Percentiles rank a stretch among this genome's conserved stretches.
Evolutionary conservation across 2,888 invertebrate species (phyloP).

Genomic region (Mystacides longicornis): DNA sequence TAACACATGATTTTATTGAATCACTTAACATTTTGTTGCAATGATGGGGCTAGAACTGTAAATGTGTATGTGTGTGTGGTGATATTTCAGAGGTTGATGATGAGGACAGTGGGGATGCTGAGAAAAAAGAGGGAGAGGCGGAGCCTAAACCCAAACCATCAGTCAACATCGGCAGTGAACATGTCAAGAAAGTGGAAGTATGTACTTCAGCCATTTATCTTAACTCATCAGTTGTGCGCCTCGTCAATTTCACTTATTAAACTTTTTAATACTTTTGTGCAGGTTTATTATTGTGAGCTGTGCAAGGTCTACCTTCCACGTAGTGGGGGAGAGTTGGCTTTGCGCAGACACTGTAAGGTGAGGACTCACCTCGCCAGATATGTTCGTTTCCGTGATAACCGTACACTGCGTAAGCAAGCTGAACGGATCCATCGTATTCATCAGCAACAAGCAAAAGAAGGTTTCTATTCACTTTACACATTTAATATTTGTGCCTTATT

Average conservation of each 20-base stretch:
- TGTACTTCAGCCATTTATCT: no score
- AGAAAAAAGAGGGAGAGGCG: slow-evolving; percentile 47
- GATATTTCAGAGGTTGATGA: slow-evolving; percentile 36
- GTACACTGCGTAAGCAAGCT: slow-evolving; percentile 63
- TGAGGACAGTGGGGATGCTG: slow-evolving; percentile 47
- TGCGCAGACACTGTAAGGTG: slow-evolving; percentile 67
- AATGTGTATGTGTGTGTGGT: background rate
- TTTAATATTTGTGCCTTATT: background rate
- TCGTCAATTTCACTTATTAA: no score
- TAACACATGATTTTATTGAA: no score
- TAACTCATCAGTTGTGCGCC: no score
- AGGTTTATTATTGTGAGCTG: slow-evolving; percentile 67
- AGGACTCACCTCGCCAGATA: slow-evolving; percentile 70
- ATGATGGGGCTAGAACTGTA: background rate
- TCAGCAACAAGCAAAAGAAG: slow-evolving; percentile 36
- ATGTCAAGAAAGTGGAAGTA: slow-evolving; percentile 69
- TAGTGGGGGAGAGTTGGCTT: slow-evolving; percentile 49
- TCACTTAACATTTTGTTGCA: background rate
- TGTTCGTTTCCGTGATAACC: slow-evolving; percentile 69
- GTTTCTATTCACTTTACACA: slow-evolving; percentile 3
- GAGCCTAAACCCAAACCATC: slow-evolving; percentile 50
- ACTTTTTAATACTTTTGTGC: no score
- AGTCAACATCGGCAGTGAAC: slow-evolving; percentile 69
- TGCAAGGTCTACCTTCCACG: slow-evolving; percentile 69
- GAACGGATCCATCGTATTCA: slow-evolving; percentile 59